Base-by-base conservation (phyloP, 2,113 vertebrate species). In the Poecilia latipinna region DNA sequence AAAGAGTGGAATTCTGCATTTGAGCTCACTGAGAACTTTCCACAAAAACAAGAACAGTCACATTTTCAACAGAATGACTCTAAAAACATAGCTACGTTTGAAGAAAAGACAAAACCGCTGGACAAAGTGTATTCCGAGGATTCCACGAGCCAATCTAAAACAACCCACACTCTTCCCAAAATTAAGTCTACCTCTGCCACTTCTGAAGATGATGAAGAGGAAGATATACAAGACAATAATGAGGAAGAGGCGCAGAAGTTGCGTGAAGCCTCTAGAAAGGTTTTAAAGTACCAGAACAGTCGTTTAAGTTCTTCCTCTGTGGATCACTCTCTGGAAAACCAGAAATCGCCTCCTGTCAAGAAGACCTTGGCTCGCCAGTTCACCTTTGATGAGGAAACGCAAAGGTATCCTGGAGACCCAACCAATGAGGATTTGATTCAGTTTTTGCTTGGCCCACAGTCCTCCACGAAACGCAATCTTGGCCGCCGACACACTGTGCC, bases 181-280 rank as follows among this genome's bases (percentile, higher is more conserved):
- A 8, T 3, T 22, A 79, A 54, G 65, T 24, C 61, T 15, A 61
- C 78, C 6, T 90, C 85, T 1, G 39, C 68, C 39, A 64, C 33
- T 3, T 39, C 35, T 6, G 77, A 72, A 12, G 74, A 78, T 1
- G 75, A 42, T 22, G 82, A 76, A n/a, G 89, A 76, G 26, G 90
- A 93, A 12, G 86, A 91, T 26, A 62, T 91, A 24, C 85, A 93
- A 7, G 81, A 86, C 72, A 92, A 92, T 72, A 89, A 79, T 1
- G 76, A 90, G 68, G 90, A 92, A 35, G 93, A 95, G 42, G 94
- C 88, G 6, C 86, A 91, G 66, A 94, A 83, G 68, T 64, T 95
- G 67, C 90, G 95, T 4, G 95, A 95, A 42, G 90, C 92, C 22
- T 93, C 95, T 2, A 92, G 75, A 75, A 94, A 85, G 3, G 88